These are phyloP conservation scores for Trogon surrucura DNA, from an alignment of 2,113 vertebrate genomes.

Conservation along the genomic window DNA sequence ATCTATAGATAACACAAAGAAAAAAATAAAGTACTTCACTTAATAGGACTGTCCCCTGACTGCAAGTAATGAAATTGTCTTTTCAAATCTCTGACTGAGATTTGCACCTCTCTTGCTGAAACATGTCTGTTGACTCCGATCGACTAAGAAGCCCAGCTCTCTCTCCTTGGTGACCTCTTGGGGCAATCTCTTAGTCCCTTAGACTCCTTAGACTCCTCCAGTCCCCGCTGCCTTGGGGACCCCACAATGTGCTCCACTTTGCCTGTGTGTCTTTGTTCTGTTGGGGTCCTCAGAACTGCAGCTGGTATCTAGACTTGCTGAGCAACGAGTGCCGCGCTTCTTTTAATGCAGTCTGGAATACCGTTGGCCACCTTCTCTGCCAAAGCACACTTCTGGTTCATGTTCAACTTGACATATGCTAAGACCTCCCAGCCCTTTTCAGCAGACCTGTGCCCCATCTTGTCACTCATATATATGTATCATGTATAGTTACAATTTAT, in stretches of 20 bases:
- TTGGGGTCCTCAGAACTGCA: no score
- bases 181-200: background rate
- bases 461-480: background rate
- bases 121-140: background rate
- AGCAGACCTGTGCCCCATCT: background rate
- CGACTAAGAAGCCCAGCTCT: background rate
- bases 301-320: background rate
- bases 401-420: background rate
- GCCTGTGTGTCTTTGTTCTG: background rate
- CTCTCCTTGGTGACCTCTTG: background rate
- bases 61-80: background rate
- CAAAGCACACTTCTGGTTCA: background rate
- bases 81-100: background rate
- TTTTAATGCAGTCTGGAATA: background rate
- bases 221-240: rapidly evolving
- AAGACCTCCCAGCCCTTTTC: background rate
- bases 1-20: background rate
- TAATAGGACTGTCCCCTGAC: background rate
- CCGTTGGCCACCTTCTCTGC: rapidly evolving
- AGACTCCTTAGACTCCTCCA: background rate
- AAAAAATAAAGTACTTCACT: background rate
- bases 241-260: rapidly evolving
- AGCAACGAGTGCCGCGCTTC: background rate
- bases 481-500: background rate
- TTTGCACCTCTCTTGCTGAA: background rate